Evolutionary conservation across 2,113 vertebrate species (phyloP).

Genomic region (Callipepla californica): DNA sequence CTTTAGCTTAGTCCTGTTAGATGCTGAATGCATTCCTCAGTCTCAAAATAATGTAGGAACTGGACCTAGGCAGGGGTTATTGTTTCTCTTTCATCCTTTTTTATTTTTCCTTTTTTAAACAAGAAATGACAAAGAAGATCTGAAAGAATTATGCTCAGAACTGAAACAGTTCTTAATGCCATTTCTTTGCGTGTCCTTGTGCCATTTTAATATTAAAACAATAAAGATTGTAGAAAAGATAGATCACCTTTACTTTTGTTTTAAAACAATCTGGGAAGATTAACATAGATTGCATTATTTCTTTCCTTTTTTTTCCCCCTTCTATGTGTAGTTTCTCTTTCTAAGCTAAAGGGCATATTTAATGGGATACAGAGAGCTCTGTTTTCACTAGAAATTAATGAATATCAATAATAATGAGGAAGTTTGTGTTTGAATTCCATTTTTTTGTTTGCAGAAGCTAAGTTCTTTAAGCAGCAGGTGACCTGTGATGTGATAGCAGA

Average conservation of each 20-base stretch:
- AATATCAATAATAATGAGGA: neutral
- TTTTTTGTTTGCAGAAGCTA: neutral
- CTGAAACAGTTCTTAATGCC: neutral
- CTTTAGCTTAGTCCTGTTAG: constrained; percentile 17
- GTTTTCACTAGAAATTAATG: neutral
- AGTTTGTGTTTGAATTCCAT: neutral
- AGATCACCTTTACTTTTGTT: neutral
- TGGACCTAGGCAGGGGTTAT: neutral
- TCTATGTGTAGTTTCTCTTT: neutral
- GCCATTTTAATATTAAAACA: neutral
- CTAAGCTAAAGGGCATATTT: neutral
- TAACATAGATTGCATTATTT: neutral
- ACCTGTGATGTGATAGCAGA: neutral
- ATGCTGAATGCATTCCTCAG: neutral
- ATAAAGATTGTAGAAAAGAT: neutral
- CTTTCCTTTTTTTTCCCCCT: neutral
- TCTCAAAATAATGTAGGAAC: neutral
- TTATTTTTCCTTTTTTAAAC: neutral
- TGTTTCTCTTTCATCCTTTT: neutral
- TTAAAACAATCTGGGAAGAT: neutral
- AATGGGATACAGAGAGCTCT: neutral
- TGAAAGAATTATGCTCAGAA: neutral
- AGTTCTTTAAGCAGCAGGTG: neutral
- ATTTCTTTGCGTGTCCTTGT: neutral
- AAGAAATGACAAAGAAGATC: neutral